Evolutionary conservation across 2,113 vertebrate genomes (phyloP), one percentile per base, ranked within the genome.

Genomic region (Pantherophis guttatus): DNA sequence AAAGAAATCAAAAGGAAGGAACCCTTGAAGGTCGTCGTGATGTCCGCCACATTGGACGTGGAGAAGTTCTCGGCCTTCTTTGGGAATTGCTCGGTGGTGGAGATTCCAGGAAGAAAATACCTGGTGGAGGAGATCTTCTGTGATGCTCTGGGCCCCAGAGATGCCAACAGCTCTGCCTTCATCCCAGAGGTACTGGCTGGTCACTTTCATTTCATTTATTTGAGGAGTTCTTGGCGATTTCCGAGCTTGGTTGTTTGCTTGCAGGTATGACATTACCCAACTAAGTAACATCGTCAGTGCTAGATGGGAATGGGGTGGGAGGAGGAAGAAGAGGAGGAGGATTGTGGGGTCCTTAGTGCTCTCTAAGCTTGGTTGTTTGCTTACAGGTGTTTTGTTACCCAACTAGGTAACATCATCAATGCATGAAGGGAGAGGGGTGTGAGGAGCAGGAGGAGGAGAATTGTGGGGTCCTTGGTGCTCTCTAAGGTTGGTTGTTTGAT

Each of bases 1-100:
- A 96, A 97, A 54, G 96, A 97, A 85, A 91, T 92, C 0, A 97
- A 97, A 8, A 98, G 98, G 90, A 96, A 97, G 52, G 93, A 94
- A 0, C 98, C 97, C 9, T 95, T 99, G 94, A 99, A 98, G 92
- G 98, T 99, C 70, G 98, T 99, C 91, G 98, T 99, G 94, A 99
- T 99, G 99, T 99, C 99, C 3, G 99, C 99, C 94, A 99, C 99
- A 17, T 97, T 99, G 97, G 99, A 99, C 96, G 98, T 98, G 0
- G 98, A 98, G 8, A 99, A 99, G 93, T 98, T 99, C 1, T 98
- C 98, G 0, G 96, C 97, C 10, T 99, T 99, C 96, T 98, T 99
- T 87, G 97, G 97, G n/a, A 90, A 97, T 95, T 99, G 99, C 94
- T 97, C 98, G 6, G 98, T 99, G 95, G 98, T 99, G 94, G 58